Evolutionary conservation across 1,140 invertebrate species (phyloP).

Genomic region (Paralvinella palmiformis): DNA sequence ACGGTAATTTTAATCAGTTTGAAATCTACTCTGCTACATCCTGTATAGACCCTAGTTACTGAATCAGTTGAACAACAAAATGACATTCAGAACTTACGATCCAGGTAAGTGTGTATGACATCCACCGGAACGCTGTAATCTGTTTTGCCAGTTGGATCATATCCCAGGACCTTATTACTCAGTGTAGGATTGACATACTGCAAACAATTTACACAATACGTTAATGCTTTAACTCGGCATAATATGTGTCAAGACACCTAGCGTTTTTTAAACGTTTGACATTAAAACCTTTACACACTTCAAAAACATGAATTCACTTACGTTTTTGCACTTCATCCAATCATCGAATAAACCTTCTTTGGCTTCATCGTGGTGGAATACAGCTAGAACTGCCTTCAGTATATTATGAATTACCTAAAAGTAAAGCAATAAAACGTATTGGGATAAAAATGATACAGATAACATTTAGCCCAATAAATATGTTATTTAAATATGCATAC

Average conservation of each 20-base stretch:
- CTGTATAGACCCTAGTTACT: too few species aligned
- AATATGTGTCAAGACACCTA: background rate
- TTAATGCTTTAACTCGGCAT: background rate
- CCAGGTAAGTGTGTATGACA: conserved; percentile 34
- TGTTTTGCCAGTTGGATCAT: conserved; percentile 40
- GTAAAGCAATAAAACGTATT: too few species aligned
- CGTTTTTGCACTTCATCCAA: conserved; percentile 41
- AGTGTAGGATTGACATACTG: conserved; percentile 42
- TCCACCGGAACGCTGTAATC: conserved; percentile 26
- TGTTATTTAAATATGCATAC: too few species aligned
- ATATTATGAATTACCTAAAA: conserved; percentile 39
- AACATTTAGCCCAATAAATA: too few species aligned
- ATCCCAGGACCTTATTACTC: conserved; percentile 36
- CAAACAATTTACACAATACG: conserved; percentile 12
- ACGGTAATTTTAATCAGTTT: too few species aligned
- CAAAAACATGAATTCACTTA: conserved; percentile 22
- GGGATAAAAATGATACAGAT: too few species aligned
- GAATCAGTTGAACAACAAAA: background rate
- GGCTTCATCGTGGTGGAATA: conserved; percentile 38
- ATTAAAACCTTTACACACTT: background rate
- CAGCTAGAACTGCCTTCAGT: conserved; percentile 39
- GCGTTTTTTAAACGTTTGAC: background rate
- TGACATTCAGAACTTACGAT: conserved; percentile 25
- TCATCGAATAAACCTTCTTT: conserved; percentile 37
- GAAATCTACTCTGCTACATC: too few species aligned